Evolutionary conservation across 2,797 vertebrate species (phyloP).

Genomic region (Amniataba percoides): DNA sequence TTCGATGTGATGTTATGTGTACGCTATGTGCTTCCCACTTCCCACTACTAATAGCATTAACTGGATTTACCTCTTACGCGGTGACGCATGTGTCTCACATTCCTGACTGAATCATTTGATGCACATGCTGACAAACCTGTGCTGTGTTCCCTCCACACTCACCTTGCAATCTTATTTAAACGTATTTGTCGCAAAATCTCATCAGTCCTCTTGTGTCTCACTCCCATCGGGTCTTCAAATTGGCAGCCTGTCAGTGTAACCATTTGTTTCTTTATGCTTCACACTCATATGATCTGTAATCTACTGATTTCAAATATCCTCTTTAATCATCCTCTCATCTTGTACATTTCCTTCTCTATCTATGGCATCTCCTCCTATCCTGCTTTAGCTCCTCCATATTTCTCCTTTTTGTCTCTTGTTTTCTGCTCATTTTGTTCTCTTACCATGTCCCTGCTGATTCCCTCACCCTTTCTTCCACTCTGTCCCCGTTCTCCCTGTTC

Average conservation of each 20-base stretch:
- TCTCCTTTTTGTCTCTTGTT: not conserved
- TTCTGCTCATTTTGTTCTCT: not conserved
- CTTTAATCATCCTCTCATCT: constrained; percentile 17
- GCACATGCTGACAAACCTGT: constrained; percentile 18
- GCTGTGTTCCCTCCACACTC: constrained; percentile 21
- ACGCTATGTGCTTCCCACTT: constrained; percentile 24
- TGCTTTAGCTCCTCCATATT: constrained; percentile 9
- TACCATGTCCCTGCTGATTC: not conserved
- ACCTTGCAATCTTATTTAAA: not conserved
- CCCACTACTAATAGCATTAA: constrained; percentile 76
- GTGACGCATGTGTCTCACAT: constrained; percentile 65
- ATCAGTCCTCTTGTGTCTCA: not conserved
- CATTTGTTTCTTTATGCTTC: not conserved
- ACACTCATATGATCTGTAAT: constrained; percentile 6
- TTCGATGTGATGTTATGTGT: constrained; percentile 41
- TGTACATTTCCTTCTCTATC: constrained; percentile 1
- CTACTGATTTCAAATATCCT: constrained; percentile 15
- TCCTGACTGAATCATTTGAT: constrained; percentile 43
- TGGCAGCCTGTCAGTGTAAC: not conserved
- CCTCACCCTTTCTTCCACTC: not conserved
- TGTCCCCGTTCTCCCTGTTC: constrained; percentile 8
- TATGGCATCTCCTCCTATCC: constrained; percentile 20
- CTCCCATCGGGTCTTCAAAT: not conserved
- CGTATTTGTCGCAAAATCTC: not conserved
- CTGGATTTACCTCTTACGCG: constrained; percentile 76